Evolutionary conservation across 2,888 invertebrate genomes (phyloP), one percentile per base, ranked within the genome.

Genomic region (Ornithoptera alexandrae): DNA sequence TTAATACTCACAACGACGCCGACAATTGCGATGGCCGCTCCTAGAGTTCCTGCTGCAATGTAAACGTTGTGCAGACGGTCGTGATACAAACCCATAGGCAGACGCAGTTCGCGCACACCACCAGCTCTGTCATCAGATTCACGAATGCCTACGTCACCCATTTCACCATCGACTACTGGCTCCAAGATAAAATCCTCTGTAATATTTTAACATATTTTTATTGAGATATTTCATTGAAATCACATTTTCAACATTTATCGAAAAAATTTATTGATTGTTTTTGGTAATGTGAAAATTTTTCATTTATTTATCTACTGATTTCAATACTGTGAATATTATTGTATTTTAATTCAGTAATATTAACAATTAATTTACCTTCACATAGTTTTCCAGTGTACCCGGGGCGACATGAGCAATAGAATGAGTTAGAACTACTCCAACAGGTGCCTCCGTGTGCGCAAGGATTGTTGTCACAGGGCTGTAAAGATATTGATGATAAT

Each of bases 301-400:
- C 15, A 46, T 46, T 46, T 10, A 42, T 42, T 42, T 42, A 46
- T 4, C 2, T 46, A 46, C 46, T 2, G 3, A 46, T 46, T 46
- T 46, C 39, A 8, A 42, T 42, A 10, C 7, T 42, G 42, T 1
- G 12, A 42, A 42, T 12, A 50, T 18, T 50, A 50, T 50, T 50
- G 50, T 18, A 50, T 50, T 50, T 50, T 15, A 30, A 30, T 30
- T 46, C 10, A 46, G 46, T 46, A 15, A 46, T 15, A 46, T 46
- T 24, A 58, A 65, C 15, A 46, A 46, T 53, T 15, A 60, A 50
- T 24, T 62, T 86, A 95, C 95, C 95, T 94, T 97, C 96, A 84
- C 97, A 97, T 76, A 95, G 94, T 80, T 95, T 95, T 56, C 97
- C 97, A 2, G 95, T 95, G 81, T 95, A 97, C 10, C 97, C 97